Percentiles rank a stretch among this genome's conserved stretches.
Evolutionary conservation across 2,113 vertebrate species (phyloP).

Genomic region (Onychostoma macrolepis): DNA sequence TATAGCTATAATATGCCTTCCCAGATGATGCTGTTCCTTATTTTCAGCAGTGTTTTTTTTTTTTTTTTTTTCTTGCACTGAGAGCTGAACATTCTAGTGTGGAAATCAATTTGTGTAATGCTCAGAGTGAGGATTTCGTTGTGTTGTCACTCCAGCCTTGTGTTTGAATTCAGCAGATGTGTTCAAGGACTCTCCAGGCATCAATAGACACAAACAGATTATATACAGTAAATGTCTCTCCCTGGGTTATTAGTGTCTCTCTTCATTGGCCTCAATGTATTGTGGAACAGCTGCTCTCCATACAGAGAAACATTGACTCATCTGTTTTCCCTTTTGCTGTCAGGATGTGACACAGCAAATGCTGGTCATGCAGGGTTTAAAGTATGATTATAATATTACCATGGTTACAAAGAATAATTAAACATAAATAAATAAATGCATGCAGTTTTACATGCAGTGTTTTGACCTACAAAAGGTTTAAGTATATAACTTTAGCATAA

Average conservation of each 20-base stretch:
- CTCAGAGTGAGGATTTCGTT: background rate
- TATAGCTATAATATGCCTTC: background rate
- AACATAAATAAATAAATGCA: background rate
- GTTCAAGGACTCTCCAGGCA: constrained; percentile 21
- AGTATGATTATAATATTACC: background rate
- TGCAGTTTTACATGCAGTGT: background rate
- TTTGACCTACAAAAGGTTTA: background rate
- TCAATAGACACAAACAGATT: constrained; percentile 23
- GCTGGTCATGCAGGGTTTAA: background rate
- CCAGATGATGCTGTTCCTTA: background rate
- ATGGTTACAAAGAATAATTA: background rate
- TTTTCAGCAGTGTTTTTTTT: background rate
- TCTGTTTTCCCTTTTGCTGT: constrained; percentile 29
- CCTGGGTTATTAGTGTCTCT: constrained; percentile 34
- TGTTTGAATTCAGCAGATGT: background rate
- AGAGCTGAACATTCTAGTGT: background rate
- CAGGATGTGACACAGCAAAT: constrained; percentile 13
- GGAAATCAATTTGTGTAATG: constrained; percentile 16
- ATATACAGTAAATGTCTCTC: constrained; percentile 28
- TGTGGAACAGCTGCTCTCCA: constrained; percentile 30
- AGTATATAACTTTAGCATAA: background rate
- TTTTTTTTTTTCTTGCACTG: background rate
- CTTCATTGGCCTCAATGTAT: constrained; percentile 15
- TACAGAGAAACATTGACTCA: constrained; percentile 29
- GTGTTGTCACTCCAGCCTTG: constrained; percentile 9